Percentiles rank a stretch among this genome's conserved stretches.
These are phyloP conservation scores for Andrena bucephala DNA, from an alignment of 2,888 invertebrate genomes.

Conservation along the genomic window DNA sequence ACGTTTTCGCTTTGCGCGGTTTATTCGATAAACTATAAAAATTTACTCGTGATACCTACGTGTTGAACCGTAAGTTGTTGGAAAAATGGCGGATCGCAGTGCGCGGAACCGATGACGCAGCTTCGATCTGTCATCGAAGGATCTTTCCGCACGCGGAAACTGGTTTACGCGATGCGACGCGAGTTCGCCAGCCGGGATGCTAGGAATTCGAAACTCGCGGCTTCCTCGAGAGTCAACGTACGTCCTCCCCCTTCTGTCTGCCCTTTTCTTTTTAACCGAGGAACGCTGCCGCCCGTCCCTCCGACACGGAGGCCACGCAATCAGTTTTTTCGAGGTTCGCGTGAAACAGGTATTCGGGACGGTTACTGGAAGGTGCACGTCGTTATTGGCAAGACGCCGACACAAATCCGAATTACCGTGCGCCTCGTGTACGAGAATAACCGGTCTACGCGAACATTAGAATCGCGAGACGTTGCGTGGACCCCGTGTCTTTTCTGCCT, in stretches of 20 bases:
- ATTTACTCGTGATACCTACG: too few relatives aligned
- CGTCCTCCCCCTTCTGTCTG: conserved; percentile 34
- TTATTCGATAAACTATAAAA: too few relatives aligned
- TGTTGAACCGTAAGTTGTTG: neutral
- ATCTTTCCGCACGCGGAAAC: conserved; percentile 48
- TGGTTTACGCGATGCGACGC: conserved; percentile 57
- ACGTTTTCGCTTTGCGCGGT: too few relatives aligned
- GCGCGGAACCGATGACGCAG: neutral
- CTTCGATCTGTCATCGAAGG: conserved; percentile 38
- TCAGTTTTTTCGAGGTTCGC: conserved; percentile 67
- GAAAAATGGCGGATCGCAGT: neutral
- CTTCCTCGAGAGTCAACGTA: conserved; percentile 66
- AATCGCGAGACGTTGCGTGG: conserved; percentile 19
- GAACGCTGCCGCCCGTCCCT: conserved; percentile 51
- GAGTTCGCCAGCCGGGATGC: conserved; percentile 43
- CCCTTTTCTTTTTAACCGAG: conserved; percentile 35
- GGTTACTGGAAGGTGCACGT: conserved; percentile 53
- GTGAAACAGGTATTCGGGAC: conserved; percentile 77
- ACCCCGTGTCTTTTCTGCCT: neutral
- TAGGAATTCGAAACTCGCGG: conserved; percentile 72
- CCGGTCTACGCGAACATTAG: conserved; percentile 35
- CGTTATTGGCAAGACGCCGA: conserved; percentile 62
- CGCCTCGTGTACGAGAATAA: conserved; percentile 54
- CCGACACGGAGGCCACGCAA: conserved; percentile 60
- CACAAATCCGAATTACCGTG: conserved; percentile 54